These are phyloP conservation scores for Drosophila nebulosa DNA, from an alignment of 1,140 invertebrate species.

Conservation along the genomic window DNA sequence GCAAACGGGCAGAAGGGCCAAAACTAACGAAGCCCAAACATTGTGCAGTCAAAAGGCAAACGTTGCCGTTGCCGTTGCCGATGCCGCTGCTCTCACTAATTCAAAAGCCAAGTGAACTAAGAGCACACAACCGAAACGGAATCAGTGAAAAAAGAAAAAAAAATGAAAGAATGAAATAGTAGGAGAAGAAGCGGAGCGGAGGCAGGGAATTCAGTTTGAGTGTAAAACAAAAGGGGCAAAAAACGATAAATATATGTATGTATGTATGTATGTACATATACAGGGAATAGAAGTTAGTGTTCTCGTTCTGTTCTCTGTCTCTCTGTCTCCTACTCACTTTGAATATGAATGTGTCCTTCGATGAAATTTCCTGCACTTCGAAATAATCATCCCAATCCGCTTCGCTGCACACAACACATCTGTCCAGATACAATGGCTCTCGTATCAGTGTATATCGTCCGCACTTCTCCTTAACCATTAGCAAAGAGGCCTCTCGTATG, in stretches of 20 bases:
- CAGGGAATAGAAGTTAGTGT: background rate
- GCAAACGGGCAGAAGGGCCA: conserved; percentile 20
- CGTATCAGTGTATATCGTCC: conserved; percentile 92
- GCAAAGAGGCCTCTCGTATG: conserved; percentile 92
- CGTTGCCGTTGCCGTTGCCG: conserved; percentile 10
- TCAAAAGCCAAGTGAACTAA: conserved; percentile 70
- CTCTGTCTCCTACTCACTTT: conserved; percentile 86
- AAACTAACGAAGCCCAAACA: conserved; percentile 74
- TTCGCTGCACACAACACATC: conserved; percentile 94
- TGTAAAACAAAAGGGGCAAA: conserved; percentile 39
- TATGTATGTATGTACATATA: no score
- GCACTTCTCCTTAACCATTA: conserved; percentile 94
- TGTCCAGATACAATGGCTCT: conserved; percentile 93
- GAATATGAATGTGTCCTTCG: conserved; percentile 96
- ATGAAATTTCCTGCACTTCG: conserved; percentile 95
- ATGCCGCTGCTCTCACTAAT: conserved; percentile 42
- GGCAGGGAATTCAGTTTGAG: conserved; percentile 28
- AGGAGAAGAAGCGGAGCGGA: conserved; percentile 5
- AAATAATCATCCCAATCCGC: conserved; percentile 95
- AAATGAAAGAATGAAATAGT: background rate
- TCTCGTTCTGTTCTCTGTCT: background rate
- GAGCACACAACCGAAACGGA: conserved; percentile 32
- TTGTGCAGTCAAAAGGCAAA: conserved; percentile 71
- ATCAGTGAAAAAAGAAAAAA: conserved; percentile 5
- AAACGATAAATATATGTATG: no score